Percentiles rank a stretch among this genome's conserved stretches.
phyloP scores from a whole-genome alignment of 2,888 invertebrate species.

The Trisateles emortualis region DNA sequence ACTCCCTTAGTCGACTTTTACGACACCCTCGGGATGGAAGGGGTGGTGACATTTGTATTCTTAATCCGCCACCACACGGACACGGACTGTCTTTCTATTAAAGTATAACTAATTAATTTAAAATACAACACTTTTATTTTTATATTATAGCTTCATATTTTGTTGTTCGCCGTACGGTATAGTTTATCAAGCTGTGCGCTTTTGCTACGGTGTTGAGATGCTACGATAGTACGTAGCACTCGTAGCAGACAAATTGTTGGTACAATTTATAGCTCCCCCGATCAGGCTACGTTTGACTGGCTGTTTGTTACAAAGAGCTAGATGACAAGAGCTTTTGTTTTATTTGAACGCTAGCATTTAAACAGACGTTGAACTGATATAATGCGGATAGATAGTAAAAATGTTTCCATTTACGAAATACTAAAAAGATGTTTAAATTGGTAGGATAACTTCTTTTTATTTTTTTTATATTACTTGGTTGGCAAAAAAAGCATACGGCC shows the following conservation, averaged over 20 bases:
- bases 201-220: constrained; percentile 52
- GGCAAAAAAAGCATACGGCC: no score
- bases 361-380: constrained; percentile 10
- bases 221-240: constrained; percentile 38
- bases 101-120: no score
- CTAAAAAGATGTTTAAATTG: neutral
- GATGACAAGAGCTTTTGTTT: constrained; percentile 33
- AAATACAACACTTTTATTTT: no score
- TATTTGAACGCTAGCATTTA: constrained; percentile 11
- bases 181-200: constrained; percentile 12
- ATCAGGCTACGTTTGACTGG: constrained; percentile 52
- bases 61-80: no score
- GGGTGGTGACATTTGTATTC: no score
- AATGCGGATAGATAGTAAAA: neutral
- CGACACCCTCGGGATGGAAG: no score
- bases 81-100: no score
- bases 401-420: neutral
- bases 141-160: no score
- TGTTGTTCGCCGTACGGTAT: neutral
- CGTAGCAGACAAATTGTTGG: constrained; percentile 57
- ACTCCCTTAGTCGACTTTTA: no score
- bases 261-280: constrained; percentile 57
- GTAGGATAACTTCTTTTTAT: no score
- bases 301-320: constrained; percentile 33
- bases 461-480: no score